Conservation (phyloP, 2,797 vertebrate genomes). For the Acrocephalus scirpaceus region DNA sequence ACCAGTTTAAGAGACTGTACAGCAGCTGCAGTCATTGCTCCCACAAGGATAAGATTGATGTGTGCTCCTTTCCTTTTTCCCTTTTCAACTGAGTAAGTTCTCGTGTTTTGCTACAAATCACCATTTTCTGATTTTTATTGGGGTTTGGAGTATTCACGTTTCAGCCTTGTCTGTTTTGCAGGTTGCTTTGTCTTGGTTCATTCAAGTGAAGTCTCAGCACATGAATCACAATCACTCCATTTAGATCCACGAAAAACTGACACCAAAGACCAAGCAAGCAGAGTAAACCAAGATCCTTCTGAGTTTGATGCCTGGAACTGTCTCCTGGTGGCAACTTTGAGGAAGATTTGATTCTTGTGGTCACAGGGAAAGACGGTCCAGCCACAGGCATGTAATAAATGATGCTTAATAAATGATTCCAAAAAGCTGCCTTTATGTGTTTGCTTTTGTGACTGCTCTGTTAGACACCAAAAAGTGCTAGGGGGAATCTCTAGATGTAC, state of each 20-base stretch:
- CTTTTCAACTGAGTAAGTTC: constrained; percentile 14
- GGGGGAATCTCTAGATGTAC: not conserved
- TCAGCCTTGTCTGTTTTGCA: constrained; percentile 64
- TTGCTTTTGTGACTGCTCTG: constrained; percentile 41
- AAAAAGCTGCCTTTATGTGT: constrained; percentile 62
- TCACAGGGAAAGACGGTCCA: constrained; percentile 43
- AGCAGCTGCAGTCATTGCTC: constrained; percentile 2
- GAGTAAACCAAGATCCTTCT: not conserved
- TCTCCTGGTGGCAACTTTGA: constrained; percentile 10
- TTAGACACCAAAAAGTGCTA: not conserved
- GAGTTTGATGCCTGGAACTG: not conserved
- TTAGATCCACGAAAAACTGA: not conserved
- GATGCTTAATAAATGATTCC: constrained; percentile 67
- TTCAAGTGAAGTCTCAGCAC: not conserved
- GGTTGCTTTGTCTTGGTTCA: constrained; percentile 3
- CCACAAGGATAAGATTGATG: not conserved
- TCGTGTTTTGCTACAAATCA: not conserved
- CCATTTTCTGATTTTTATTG: not conserved
- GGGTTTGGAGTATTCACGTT: not conserved
- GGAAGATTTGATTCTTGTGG: constrained; percentile 54
- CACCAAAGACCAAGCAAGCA: not conserved
- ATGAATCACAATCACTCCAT: not conserved
- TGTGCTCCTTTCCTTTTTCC: not conserved
- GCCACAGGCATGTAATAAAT: constrained; percentile 55
- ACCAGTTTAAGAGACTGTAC: not conserved